These are phyloP conservation scores for Diglossa brunneiventris DNA, from an alignment of 2,113 vertebrate species.

Conservation along the genomic window DNA sequence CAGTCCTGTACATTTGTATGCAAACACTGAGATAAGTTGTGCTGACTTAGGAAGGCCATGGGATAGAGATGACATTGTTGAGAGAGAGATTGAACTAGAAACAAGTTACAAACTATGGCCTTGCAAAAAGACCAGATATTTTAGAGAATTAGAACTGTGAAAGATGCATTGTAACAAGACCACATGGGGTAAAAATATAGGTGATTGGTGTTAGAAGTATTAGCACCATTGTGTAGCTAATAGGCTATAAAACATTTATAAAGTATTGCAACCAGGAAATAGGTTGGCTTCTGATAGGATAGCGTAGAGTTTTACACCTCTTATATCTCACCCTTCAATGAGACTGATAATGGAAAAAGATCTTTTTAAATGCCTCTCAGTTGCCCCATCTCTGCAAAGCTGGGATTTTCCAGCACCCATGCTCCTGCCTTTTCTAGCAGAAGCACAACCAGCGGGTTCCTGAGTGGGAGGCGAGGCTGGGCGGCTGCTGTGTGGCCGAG, in stretches of 20 bases:
- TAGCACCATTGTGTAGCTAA: background rate
- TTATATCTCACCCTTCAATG: background rate
- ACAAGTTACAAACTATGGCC: background rate
- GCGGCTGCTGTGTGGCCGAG: background rate
- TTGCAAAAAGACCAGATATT: background rate
- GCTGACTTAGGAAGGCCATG: background rate
- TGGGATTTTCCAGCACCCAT: background rate
- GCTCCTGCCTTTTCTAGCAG: background rate
- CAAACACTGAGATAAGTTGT: background rate
- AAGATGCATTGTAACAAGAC: background rate
- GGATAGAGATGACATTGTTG: background rate
- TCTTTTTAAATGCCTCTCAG: background rate
- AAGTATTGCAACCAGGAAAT: background rate
- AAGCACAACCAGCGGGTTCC: rapidly evolving
- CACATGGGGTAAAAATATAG: background rate
- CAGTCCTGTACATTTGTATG: background rate
- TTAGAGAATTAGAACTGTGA: background rate
- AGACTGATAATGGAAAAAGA: background rate
- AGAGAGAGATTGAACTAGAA: background rate
- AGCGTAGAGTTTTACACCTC: background rate
- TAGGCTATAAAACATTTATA: background rate
- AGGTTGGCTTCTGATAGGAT: background rate
- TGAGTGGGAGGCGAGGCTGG: background rate
- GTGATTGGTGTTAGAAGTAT: background rate
- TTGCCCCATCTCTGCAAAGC: background rate